A percentile compares a stretch with the other conserved stretches of the same genome.
Conservation (phyloP, 1,140 invertebrate species). For the Trypoxylus dichotomus region DNA sequence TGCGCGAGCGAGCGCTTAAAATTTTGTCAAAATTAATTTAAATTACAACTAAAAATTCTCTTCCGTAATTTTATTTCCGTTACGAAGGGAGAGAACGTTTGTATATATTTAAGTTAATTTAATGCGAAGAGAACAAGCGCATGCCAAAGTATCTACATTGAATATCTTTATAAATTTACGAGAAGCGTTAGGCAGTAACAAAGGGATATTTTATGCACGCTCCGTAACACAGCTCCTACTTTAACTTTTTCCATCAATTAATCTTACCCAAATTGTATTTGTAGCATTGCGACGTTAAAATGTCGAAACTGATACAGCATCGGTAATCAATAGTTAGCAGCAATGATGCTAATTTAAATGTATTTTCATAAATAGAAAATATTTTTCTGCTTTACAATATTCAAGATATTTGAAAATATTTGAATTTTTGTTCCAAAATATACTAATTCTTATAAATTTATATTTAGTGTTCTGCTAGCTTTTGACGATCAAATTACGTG, state of each 20-base stretch:
- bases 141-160: not conserved
- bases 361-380: no score
- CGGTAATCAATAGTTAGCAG: no score
- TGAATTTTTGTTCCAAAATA: no score
- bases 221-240: not conserved
- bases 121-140: not conserved
- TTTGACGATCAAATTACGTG: no score
- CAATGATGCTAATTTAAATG: no score
- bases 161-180: slow-evolving; percentile 9
- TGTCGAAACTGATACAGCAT: no score
- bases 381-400: no score
- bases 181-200: not conserved
- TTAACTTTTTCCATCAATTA: not conserved
- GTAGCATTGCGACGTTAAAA: no score
- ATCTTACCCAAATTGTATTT: no score
- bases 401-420: no score
- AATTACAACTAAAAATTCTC: slow-evolving; percentile 23
- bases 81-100: not conserved
- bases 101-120: slow-evolving; percentile 12
- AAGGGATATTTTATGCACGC: not conserved
- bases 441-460: no score
- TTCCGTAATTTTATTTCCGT: slow-evolving; percentile 17
- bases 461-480: no score
- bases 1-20: slow-evolving; percentile 5
- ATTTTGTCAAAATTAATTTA: slow-evolving; percentile 19